Evolutionary conservation across 2,888 invertebrate species (phyloP), one percentile per base, ranked within the genome.

Genomic region (Antitype chi): DNA sequence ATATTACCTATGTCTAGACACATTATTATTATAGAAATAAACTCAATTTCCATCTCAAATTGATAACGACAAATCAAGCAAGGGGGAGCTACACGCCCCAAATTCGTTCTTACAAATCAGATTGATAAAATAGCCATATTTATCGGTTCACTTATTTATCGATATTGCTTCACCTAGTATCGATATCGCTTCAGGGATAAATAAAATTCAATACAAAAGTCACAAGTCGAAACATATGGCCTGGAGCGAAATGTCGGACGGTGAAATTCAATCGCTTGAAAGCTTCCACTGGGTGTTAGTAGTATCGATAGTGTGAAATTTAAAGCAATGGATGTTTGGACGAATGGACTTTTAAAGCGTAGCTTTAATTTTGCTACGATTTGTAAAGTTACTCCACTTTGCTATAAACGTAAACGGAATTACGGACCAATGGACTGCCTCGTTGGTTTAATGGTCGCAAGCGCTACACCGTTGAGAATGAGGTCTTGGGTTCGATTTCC

Each of bases 181-280:
- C 77, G 77, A 74, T 74, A 81, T 81, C 77, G 80, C 74, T 80
- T 71, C 52, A 69, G 81, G 85, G 73, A 84, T 89, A 88, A 90
- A 90, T 87, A 85, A 90, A 93, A 92, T 91, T 90, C 88, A 91
- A 92, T 89, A 88, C 90, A 76, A 85, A 90, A 91, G 89, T 91
- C 89, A 84, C 87, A 90, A 91, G 90, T 90, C 85, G 89, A 88
- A 90, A 90, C 92, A 91, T 90, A 92, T 92, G 92, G 93, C 91
- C 87, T 66, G 76, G 72, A 87, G 90, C 89, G 78, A 83, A 85
- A 90, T 86, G 86, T 79, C 81, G 72, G 84, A 87, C 88, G 87
- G 77, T 80, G 87, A 87, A 90, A 89, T 89, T 90, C 91, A 90
- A 90, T 91, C 88, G 89, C 83, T 88, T 90, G 89, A 91, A 88